These are phyloP conservation scores for Julus scanicus DNA, from an alignment of 2,888 invertebrate species.

Conservation along the genomic window DNA sequence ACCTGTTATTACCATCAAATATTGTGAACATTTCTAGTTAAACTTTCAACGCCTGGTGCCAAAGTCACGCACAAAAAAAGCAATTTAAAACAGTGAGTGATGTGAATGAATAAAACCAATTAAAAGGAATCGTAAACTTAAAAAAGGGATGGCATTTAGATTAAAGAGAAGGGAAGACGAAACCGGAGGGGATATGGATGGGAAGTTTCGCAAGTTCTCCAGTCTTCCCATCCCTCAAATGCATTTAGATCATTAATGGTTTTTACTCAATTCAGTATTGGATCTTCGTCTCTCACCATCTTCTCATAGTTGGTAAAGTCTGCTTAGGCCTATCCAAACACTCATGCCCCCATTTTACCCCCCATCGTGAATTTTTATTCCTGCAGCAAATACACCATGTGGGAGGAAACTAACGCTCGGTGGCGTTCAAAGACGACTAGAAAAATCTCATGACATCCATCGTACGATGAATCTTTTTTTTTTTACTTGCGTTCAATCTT, in stretches of 20 bases:
- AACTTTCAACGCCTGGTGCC: not conserved
- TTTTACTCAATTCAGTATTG: not conserved
- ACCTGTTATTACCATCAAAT: not conserved
- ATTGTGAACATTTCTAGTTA: not conserved
- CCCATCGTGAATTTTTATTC: slow-evolving; percentile 1
- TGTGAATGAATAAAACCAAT: slow-evolving; percentile 5
- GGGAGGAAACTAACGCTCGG: not conserved
- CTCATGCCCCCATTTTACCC: not conserved
- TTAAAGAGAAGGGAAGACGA: not conserved
- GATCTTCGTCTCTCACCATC: not conserved
- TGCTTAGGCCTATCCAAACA: not conserved
- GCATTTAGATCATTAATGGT: not conserved
- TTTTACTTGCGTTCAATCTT: not conserved
- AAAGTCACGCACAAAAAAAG: not conserved
- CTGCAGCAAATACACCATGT: not conserved
- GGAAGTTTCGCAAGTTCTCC: not conserved
- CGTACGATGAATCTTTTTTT: not conserved
- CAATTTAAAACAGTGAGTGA: not conserved
- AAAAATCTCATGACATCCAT: not conserved
- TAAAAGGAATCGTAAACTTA: not conserved
- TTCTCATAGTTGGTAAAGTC: not conserved
- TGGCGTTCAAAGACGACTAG: not conserved
- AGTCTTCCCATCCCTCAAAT: not conserved
- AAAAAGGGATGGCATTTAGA: not conserved
- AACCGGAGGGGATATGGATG: not conserved